Evolutionary conservation across 2,113 vertebrate genomes (phyloP), one percentile per base, ranked within the genome.

Genomic region (Xiphophorus maculatus): DNA sequence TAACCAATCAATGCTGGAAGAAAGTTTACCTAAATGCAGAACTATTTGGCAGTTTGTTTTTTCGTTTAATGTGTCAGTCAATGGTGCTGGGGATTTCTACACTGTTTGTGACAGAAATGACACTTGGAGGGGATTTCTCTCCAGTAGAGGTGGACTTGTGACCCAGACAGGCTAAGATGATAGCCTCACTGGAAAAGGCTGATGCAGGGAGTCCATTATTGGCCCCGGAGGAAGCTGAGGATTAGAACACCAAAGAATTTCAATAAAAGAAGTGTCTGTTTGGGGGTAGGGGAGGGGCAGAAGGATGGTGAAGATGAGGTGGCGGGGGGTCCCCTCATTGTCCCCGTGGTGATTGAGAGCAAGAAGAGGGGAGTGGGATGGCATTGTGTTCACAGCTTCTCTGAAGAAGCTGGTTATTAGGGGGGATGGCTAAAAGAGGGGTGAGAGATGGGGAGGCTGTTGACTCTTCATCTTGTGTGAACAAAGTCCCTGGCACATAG

Each of bases 241-340:
- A 95, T 95, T 95, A 95, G 92, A 93, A 94, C 93, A 93, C 93
- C 93, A 95, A 94, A 95, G 93, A 94, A 94, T 93, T 94, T 93
- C 93, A 95, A 95, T 95, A 95, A 95, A 95, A 95, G 93, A 94
- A 94, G 94, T 95, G 95, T 95, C 94, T 95, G 94, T 94, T 93
- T 91, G 89, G 90, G 93, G 92, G 94, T 90, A 89, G 86, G 86
- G 91, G 91, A 90, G 92, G 88, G 87, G 91, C 88, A 87, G 84
- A 71, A 86, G 87, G 93, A 84, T 69, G 83, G 80, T 66, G 81
- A 78, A 73, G 85, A 77, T 79, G 85, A 28, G 27, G 66, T 22
- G 51, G 71, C 67, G 73, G 84, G 86, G 79, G 76, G 69, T 64
- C 84, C 84, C 81, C 82, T 90, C 77, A 95, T 95, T 95, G 94